phyloP scores from a whole-genome alignment of 2,113 vertebrate genomes.

The Bolborhynchus lineola region DNA sequence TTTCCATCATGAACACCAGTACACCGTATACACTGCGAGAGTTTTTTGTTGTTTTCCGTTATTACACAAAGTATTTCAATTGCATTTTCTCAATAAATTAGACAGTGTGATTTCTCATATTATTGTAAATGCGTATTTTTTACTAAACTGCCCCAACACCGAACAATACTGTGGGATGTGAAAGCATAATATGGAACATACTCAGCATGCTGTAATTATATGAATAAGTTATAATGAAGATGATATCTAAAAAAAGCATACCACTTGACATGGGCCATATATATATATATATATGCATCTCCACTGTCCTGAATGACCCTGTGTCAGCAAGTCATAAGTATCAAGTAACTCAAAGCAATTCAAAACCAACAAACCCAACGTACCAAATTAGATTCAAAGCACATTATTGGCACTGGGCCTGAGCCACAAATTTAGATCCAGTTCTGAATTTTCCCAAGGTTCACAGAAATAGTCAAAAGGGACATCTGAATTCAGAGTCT shows the following conservation, averaged over 20 bases:
- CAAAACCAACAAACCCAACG: constrained; percentile 59
- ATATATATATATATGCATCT: neutral
- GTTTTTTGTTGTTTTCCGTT: neutral
- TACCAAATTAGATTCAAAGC: constrained; percentile 52
- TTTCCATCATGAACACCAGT: neutral
- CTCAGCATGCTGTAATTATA: constrained; percentile 1
- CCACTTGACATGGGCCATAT: constrained; percentile 19
- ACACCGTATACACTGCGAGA: neutral
- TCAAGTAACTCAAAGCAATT: constrained; percentile 64
- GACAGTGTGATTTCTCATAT: neutral
- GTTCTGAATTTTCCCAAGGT: constrained; percentile 31
- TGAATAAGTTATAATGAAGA: constrained; percentile 26
- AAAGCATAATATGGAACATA: neutral
- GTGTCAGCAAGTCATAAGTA: constrained; percentile 50
- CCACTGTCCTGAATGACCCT: neutral
- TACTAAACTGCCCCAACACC: neutral
- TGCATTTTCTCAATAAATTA: neutral
- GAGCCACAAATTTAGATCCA: constrained; percentile 30
- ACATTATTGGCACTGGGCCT: neutral
- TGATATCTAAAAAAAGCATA: constrained; percentile 38
- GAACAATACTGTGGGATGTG: neutral
- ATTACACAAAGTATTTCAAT: neutral
- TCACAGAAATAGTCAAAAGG: constrained; percentile 5
- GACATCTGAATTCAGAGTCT: neutral
- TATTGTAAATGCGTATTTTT: neutral